These are phyloP conservation scores for Leptoclinus maculatus DNA, from an alignment of 2,797 vertebrate species.

Conservation along the genomic window DNA sequence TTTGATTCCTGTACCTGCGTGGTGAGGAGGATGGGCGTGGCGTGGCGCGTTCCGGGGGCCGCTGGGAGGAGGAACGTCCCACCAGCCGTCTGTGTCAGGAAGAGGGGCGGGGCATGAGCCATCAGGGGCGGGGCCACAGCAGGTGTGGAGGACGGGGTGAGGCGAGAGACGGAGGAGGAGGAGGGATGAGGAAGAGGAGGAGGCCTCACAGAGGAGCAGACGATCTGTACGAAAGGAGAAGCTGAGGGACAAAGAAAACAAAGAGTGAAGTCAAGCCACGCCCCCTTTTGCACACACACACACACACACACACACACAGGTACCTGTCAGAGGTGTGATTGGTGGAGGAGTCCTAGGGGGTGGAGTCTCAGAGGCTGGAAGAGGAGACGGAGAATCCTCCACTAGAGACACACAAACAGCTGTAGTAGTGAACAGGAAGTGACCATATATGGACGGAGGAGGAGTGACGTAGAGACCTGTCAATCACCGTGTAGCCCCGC, in stretches of 20 bases:
- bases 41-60: neutral
- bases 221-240: neutral
- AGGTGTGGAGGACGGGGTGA: neutral
- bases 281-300: neutral
- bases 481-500: no score
- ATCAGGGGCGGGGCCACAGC: constrained; percentile 25
- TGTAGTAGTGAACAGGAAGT: no score
- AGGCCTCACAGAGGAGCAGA: constrained; percentile 11
- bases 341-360: constrained; percentile 27
- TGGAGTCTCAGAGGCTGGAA: constrained; percentile 55
- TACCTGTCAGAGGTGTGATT: constrained; percentile 49
- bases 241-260: constrained; percentile 23
- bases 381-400: constrained; percentile 57
- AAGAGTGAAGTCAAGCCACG: neutral
- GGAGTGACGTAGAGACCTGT: no score
- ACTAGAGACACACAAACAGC: constrained; percentile 40
- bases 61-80: constrained; percentile 71
- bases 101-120: constrained; percentile 52
- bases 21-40: constrained; percentile 60
- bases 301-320: neutral
- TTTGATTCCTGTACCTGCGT: constrained; percentile 69
- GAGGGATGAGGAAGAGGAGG: neutral
- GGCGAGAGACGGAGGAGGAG: neutral
- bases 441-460: no score
- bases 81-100: constrained; percentile 64